These are phyloP conservation scores for Brotula barbata DNA, from an alignment of 2,797 vertebrate genomes.

Conservation along the genomic window DNA sequence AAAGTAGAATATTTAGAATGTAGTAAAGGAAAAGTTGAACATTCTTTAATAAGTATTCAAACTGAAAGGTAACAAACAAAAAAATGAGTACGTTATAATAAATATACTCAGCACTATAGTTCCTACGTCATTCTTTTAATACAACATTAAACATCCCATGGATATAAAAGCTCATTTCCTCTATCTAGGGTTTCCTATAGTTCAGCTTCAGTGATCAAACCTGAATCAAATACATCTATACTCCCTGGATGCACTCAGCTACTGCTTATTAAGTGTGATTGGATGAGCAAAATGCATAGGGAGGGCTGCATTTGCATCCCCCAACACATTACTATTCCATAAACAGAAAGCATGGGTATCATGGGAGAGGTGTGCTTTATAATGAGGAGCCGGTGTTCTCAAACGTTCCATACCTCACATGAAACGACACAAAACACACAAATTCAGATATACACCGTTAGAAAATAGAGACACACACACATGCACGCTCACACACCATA, in stretches of 20 bases:
- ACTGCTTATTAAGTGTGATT: constrained; percentile 64
- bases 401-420: constrained; percentile 52
- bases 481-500: constrained; percentile 13
- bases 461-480: constrained; percentile 20
- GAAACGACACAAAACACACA: constrained; percentile 34
- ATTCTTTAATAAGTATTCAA: too few relatives aligned
- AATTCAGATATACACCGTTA: constrained; percentile 52
- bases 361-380: constrained; percentile 67
- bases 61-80: too few relatives aligned
- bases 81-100: too few relatives aligned
- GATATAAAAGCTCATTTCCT: too few relatives aligned
- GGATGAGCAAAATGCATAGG: constrained; percentile 56
- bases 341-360: constrained; percentile 68
- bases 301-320: constrained; percentile 63
- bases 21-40: too few relatives aligned
- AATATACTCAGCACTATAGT: not conserved
- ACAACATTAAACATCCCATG: constrained; percentile 2
- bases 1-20: too few relatives aligned
- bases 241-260: constrained; percentile 36
- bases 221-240: constrained; percentile 49
- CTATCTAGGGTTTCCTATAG: constrained; percentile 15
- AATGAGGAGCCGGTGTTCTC: constrained; percentile 70
- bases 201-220: constrained; percentile 42
- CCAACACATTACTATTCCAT: constrained; percentile 71
- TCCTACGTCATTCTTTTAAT: not conserved